Evolutionary conservation across 2,113 vertebrate genomes (phyloP), one percentile per base, ranked within the genome.

Genomic region (Otus sunia): DNA sequence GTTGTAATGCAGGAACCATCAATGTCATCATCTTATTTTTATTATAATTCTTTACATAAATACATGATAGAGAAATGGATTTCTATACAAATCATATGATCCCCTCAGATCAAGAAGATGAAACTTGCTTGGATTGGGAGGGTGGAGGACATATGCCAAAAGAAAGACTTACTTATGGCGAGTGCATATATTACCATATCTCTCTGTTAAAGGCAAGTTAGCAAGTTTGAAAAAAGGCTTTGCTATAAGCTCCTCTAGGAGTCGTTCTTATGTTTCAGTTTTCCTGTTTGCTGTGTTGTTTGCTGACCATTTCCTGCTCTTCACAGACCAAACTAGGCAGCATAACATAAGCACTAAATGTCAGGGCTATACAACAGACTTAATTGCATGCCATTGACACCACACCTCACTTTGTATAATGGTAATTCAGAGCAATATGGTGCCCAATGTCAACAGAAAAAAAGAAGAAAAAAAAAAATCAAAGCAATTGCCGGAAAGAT

Each of bases 271-370:
- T 22, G 30, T 21, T 90, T 26, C 68, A 52, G 22, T 64, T 72
- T 89, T 91, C 47, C 88, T 81, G 72, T 52, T 88, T 55, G 47
- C 20, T 63, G 47, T 63, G 43, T 56, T 68, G 72, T 88, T 86
- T 92, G 59, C 41, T 83, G 78, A 83, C 41, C 39, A 78, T 83
- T 92, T 94, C 78, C 79, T 93, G 64, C 72, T 86, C 83, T 68
- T 94, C 79, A 86, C n/a, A 84, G 32, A 76, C 37, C 15, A n/a
- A 93, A 86, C 32, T 16, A 66, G 37, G 34, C 60, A 87, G 86
- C 43, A 49, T 52, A 92, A 77, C 19, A 16, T 22, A 81, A 90
- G 52, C 56, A 72, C 52, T 92, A 91, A 94, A 86, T 16, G 52
- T 66, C 76, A 86, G 59, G 56, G 43, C 43, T 72, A 78, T 19